Conservation (phyloP, 1,140 invertebrate genomes). For the Paracyclopina nana region DNA sequence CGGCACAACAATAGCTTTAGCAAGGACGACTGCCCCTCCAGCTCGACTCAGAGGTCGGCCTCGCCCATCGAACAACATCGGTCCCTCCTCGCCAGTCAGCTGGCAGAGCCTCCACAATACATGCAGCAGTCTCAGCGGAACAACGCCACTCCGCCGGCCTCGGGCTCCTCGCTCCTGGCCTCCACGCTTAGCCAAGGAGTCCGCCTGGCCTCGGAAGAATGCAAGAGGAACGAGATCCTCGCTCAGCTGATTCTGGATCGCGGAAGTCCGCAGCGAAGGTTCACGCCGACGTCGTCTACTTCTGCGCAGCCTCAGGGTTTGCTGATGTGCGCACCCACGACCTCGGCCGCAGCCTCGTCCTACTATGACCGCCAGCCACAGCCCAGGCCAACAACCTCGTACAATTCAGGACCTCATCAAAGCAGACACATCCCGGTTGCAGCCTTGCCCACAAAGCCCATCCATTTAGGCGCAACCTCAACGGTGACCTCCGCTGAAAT, state of each 20-base stretch:
- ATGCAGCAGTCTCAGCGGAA: slow-evolving; percentile 23
- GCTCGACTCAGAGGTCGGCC: slow-evolving; percentile 25
- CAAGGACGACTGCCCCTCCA: slow-evolving; percentile 28
- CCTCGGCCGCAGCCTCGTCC: slow-evolving; percentile 16
- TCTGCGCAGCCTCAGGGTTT: slow-evolving; percentile 18
- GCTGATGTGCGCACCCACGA: slow-evolving; percentile 18
- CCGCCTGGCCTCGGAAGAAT: not conserved
- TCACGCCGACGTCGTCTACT: slow-evolving; percentile 17
- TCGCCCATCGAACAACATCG: slow-evolving; percentile 26
- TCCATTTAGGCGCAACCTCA: slow-evolving; percentile 15
- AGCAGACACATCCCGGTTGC: slow-evolving; percentile 1
- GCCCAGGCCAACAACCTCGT: too few relatives aligned
- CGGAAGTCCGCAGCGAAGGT: not conserved
- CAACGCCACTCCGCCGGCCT: slow-evolving; percentile 22
- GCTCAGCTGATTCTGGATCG: slow-evolving; percentile 15
- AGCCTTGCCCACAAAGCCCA: not conserved
- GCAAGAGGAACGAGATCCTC: slow-evolving; percentile 9
- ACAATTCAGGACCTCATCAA: too few relatives aligned
- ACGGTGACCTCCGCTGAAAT: slow-evolving; percentile 41
- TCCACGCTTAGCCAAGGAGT: slow-evolving; percentile 6
- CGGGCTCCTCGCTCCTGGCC: slow-evolving; percentile 10
- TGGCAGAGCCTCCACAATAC: slow-evolving; percentile 27
- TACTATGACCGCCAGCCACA: not conserved
- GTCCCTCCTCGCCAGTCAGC: slow-evolving; percentile 29
- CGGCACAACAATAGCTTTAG: slow-evolving; percentile 25